Conservation (phyloP, 2,113 vertebrate species). For the Gobius niger region DNA sequence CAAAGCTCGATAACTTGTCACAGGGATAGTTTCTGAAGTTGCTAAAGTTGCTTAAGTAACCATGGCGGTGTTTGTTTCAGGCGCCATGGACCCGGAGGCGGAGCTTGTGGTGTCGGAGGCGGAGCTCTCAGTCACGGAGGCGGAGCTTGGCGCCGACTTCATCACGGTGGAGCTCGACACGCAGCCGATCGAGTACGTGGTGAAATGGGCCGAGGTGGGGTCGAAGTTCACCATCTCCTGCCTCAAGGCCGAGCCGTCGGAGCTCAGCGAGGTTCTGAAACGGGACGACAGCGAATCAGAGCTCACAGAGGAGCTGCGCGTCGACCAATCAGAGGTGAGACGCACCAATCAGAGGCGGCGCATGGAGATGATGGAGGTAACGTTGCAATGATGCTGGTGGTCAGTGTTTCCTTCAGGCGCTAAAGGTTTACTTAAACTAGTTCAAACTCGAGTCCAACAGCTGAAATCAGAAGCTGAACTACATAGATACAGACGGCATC, state of each 20-base stretch:
- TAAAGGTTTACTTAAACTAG: too few relatives aligned
- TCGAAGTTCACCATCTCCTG: conserved; percentile 78
- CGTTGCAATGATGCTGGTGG: too few relatives aligned
- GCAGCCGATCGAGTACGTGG: conserved; percentile 79
- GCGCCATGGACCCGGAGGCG: conserved; percentile 69
- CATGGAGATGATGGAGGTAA: too few relatives aligned
- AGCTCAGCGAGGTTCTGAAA: neutral
- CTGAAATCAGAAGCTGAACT: too few relatives aligned
- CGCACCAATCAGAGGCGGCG: neutral
- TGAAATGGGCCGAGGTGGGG: conserved; percentile 78
- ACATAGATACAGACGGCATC: too few relatives aligned
- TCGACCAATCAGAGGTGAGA: conserved; percentile 1
- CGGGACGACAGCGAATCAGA: conserved; percentile 9
- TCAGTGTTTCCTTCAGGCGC: too few relatives aligned
- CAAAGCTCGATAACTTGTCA: too few relatives aligned
- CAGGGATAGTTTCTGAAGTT: neutral
- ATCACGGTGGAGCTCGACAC: conserved; percentile 80
- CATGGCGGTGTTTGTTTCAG: neutral
- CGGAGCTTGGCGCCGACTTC: conserved; percentile 76
- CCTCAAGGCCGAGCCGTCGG: conserved; percentile 60
- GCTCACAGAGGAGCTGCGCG: neutral
- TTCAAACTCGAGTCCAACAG: too few relatives aligned
- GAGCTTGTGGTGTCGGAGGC: conserved; percentile 61
- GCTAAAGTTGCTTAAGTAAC: neutral
- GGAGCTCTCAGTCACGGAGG: conserved; percentile 70